These are phyloP conservation scores for Globodera rostochiensis DNA, from an alignment of 1,140 invertebrate genomes.

Conservation along the genomic window DNA sequence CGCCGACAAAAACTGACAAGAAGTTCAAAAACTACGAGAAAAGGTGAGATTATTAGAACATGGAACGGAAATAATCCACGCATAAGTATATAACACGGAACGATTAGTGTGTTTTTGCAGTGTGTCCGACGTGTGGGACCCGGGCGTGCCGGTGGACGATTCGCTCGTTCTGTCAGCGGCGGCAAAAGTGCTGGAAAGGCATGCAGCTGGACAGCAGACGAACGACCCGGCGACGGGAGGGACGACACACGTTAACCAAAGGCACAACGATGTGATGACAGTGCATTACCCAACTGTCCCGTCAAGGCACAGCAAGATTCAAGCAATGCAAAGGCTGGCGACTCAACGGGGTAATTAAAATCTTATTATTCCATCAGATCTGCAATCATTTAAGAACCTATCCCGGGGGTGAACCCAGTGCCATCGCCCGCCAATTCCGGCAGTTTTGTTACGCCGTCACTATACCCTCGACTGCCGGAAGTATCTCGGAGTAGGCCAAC, in stretches of 20 bases:
- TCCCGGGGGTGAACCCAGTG: conserved; percentile 25
- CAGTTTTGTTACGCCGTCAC: not conserved
- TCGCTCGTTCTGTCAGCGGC: conserved; percentile 50
- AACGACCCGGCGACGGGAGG: not conserved
- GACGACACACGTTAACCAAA: not conserved
- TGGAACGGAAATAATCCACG: not conserved
- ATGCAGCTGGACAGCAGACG: conserved; percentile 37
- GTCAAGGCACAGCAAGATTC: conserved; percentile 50
- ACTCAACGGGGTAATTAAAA: conserved; percentile 47
- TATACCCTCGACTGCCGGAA: conserved; percentile 52
- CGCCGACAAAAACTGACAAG: conserved; percentile 41
- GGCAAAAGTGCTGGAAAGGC: conserved; percentile 49
- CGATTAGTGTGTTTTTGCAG: conserved; percentile 22
- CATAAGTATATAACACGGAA: not conserved
- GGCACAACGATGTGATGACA: conserved; percentile 41
- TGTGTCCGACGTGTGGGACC: conserved; percentile 61
- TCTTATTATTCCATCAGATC: not conserved
- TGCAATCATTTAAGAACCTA: conserved; percentile 13
- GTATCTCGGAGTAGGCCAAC: conserved; percentile 20
- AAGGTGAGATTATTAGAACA: conserved; percentile 26
- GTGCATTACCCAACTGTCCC: conserved; percentile 51
- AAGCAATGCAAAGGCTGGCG: conserved; percentile 57
- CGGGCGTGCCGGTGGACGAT: conserved; percentile 48
- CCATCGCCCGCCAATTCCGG: not conserved
- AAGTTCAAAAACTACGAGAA: conserved; percentile 55